These are phyloP conservation scores for Pentalonia nigronervosa DNA, from an alignment of 1,140 invertebrate species.

Conservation along the genomic window DNA sequence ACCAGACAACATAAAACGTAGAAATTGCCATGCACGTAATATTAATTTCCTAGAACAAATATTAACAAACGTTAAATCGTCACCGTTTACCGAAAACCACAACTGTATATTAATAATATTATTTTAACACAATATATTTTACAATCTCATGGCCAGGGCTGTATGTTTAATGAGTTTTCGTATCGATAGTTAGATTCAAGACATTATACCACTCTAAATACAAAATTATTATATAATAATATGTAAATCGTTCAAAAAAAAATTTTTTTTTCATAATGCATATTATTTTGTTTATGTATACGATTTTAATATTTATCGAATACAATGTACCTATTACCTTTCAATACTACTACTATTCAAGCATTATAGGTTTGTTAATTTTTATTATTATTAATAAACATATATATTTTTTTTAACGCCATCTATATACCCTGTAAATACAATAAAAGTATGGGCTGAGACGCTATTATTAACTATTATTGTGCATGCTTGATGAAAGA, in stretches of 20 bases:
- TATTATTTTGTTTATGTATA: background rate
- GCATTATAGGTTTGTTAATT: background rate
- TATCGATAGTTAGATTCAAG: background rate
- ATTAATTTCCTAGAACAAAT: slow-evolving; percentile 67
- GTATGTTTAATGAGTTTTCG: background rate
- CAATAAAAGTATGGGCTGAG: too few species aligned
- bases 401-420: background rate
- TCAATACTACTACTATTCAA: background rate
- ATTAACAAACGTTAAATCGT: background rate
- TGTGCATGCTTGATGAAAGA: too few species aligned
- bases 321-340: background rate
- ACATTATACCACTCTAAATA: background rate
- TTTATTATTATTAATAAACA: background rate
- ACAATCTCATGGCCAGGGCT: background rate
- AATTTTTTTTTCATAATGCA: background rate
- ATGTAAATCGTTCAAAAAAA: background rate
- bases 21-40: slow-evolving; percentile 68
- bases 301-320: background rate
- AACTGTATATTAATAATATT: background rate
- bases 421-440: too few species aligned
- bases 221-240: background rate
- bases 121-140: background rate
- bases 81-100: background rate
- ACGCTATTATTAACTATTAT: too few species aligned
- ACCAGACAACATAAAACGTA: slow-evolving; percentile 72